Evolutionary conservation across 1,140 invertebrate species (phyloP).

Genomic region (Hirudo medicinalis): DNA sequence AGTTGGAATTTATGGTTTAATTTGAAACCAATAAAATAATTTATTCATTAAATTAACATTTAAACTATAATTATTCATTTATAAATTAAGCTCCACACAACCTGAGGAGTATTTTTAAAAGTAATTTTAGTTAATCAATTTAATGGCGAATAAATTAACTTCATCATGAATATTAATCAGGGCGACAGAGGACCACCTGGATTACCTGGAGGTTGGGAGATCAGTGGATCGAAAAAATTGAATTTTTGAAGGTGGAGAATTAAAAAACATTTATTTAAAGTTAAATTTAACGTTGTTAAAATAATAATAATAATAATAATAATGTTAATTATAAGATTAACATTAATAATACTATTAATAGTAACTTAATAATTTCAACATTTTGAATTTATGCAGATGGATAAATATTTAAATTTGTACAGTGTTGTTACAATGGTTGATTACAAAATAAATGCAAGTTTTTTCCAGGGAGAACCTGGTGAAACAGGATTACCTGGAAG

Average conservation of each 20-base stretch:
- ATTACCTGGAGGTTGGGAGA: constrained; percentile 18
- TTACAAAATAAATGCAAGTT: background rate
- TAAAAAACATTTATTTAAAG: no score
- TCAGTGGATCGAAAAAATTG: constrained; percentile 13
- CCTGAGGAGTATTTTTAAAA: no score
- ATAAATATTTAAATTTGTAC: background rate
- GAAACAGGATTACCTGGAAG: constrained; percentile 14
- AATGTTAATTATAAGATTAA: background rate
- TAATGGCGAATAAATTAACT: no score
- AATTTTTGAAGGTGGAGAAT: constrained; percentile 14
- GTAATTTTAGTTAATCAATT: no score
- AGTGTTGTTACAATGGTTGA: background rate
- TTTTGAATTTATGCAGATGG: background rate
- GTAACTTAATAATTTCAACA: background rate
- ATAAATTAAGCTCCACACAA: no score
- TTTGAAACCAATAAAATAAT: no score
- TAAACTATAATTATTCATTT: no score
- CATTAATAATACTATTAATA: no score
- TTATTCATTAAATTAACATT: no score
- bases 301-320: no score
- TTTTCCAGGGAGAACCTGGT: constrained; percentile 20
- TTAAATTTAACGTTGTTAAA: no score
- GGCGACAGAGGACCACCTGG: constrained; percentile 19
- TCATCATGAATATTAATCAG: constrained; percentile 2
- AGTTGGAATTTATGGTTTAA: no score